Conservation (phyloP, 2,797 vertebrate genomes). For the Lepidocolaptes lacrymiger region DNA sequence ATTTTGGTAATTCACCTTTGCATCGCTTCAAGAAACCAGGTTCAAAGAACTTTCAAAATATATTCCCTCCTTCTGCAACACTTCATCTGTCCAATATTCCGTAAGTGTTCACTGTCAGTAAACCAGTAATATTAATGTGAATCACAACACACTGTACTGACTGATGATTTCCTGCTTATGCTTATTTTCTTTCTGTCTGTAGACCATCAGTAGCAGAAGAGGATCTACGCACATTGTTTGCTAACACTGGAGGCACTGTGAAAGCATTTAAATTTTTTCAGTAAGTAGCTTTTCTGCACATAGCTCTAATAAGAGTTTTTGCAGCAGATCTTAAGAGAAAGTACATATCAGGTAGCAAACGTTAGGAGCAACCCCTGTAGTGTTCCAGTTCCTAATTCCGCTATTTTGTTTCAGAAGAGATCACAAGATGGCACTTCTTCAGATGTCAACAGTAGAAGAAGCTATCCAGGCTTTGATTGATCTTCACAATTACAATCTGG, state of each 20-base stretch:
- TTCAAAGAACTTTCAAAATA: constrained; percentile 98
- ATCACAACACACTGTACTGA: not conserved
- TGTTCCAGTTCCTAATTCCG: constrained; percentile 70
- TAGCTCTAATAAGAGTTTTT: not conserved
- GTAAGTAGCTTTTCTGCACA: constrained; percentile 80
- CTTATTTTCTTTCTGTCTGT: constrained; percentile 52
- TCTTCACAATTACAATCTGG: constrained; percentile 98
- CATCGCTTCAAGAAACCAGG: constrained; percentile 98
- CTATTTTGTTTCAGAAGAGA: constrained; percentile 89
- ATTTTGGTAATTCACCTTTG: constrained; percentile 95
- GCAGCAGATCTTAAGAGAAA: not conserved
- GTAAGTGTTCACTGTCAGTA: constrained; percentile 79
- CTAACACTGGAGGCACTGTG: constrained; percentile 94
- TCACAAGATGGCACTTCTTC: constrained; percentile 98
- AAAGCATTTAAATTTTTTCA: constrained; percentile 99
- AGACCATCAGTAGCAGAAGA: constrained; percentile 94
- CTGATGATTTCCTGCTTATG: not conserved
- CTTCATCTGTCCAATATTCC: constrained; percentile 97
- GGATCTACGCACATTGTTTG: constrained; percentile 91
- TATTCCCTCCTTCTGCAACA: constrained; percentile 95
- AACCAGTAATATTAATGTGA: not conserved
- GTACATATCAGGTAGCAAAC: not conserved
- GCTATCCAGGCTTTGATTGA: constrained; percentile 96
- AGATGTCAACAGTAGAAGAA: constrained; percentile 97
- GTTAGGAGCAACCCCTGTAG: not conserved